These are phyloP conservation scores for Zhengitettix transpicula DNA, from an alignment of 2,888 invertebrate species.

Conservation along the genomic window DNA sequence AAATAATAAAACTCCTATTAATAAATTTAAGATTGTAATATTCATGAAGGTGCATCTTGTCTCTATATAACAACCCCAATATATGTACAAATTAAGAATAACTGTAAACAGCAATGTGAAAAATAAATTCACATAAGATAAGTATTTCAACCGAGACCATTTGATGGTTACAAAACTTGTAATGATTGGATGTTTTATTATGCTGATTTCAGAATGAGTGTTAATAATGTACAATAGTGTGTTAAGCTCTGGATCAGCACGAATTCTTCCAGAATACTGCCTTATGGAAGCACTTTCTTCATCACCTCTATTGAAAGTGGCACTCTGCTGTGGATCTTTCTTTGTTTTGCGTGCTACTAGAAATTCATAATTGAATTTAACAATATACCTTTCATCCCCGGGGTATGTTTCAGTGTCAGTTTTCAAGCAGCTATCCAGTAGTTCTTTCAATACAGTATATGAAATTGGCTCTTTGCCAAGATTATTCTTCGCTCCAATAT, in stretches of 20 bases:
- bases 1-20: neutral
- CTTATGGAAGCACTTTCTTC: no score
- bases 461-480: constrained; percentile 1
- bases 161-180: neutral
- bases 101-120: neutral
- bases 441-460: neutral
- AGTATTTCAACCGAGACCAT: neutral
- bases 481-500: neutral
- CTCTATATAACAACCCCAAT: no score
- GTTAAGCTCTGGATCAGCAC: no score
- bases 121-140: neutral
- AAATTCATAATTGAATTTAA: neutral
- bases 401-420: neutral
- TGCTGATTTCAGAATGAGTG: no score
- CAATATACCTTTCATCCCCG: constrained; percentile 2
- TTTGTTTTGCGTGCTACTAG: neutral
- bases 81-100: neutral
- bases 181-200: neutral
- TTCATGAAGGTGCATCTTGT: no score
- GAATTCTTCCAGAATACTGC: no score
- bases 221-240: no score
- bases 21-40: no score
- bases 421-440: constrained; percentile 1
- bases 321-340: no score
- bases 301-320: no score